Evolutionary conservation across 2,888 invertebrate species (phyloP), one percentile per base, ranked within the genome.

Genomic region (Dysmachus trigonus): DNA sequence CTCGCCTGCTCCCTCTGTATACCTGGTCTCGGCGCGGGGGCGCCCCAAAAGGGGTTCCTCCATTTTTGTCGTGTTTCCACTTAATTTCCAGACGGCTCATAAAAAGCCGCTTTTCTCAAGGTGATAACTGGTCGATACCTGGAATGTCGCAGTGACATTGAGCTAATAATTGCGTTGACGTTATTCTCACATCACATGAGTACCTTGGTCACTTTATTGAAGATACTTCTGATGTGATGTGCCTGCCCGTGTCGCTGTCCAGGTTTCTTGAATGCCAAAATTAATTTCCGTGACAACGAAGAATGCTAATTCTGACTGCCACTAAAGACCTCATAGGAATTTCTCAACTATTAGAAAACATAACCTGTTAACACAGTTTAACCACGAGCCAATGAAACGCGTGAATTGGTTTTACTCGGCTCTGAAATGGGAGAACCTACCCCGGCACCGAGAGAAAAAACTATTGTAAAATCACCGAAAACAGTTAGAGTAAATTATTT

Each of bases 101-200:
- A 82, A 82, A 82, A 82, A 82, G 30, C 35, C 82, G 82, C 62
- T 82, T 82, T 71, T 22, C 82, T 82, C 82, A 82, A 82, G 82
- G 82, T 82, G 82, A 82, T 82, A 82, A 82, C 71, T 82, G 22
- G 35, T 35, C 31, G 77, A 41, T 77, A 41, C 41, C 47, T 77
- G 77, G 77, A 77, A 41, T 41, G 38, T 27, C 41, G 77, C 41
- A 38, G 77, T 77, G 77, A 41, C 77, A 77, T 77, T 77, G 77
- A 41, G 77, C 41, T 77, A 77, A 77, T 77, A 41, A 77, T 77
- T 77, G 77, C 77, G 77, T 77, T 77, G 77, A 77, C 77, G 77
- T 77, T 41, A 41, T 41, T 77, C 73, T 77, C 77, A 77, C 77
- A 77, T 77, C 35, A 77, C 41, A 38, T 41, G 77, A 41, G 38